phyloP scores from a whole-genome alignment of 2,113 vertebrate species.

The Barbus barbus region DNA sequence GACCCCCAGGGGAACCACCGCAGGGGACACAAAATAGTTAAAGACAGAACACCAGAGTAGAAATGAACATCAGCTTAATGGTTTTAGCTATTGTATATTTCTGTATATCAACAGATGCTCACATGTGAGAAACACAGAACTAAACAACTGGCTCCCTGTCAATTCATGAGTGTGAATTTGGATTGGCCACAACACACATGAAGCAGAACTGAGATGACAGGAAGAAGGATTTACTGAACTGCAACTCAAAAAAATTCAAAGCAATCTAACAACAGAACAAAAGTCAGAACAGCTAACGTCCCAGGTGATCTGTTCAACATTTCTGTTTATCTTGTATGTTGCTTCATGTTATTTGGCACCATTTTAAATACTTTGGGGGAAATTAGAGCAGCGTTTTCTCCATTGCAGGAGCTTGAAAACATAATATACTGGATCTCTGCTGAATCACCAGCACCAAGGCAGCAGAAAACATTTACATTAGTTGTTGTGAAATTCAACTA shows the following conservation, averaged over 20 bases:
- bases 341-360: neutral
- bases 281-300: neutral
- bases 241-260: neutral
- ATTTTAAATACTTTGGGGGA: neutral
- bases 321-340: neutral
- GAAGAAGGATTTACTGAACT: neutral
- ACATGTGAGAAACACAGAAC: neutral
- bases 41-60: neutral
- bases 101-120: neutral
- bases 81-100: neutral
- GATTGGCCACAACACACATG: neutral
- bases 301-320: neutral
- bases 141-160: neutral
- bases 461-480: neutral
- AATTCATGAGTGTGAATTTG: neutral
- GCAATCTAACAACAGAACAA: neutral
- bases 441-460: neutral
- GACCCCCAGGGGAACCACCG: too few species aligned
- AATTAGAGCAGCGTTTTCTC: too few species aligned
- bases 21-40: too few species aligned
- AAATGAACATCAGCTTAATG: slow-evolving; percentile 12
- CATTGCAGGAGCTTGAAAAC: too few species aligned
- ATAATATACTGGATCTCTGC: neutral
- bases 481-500: neutral
- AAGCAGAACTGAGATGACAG: neutral